Evolutionary conservation across 2,113 vertebrate species (phyloP).

Genomic region (Syrrhaptes paradoxus): DNA sequence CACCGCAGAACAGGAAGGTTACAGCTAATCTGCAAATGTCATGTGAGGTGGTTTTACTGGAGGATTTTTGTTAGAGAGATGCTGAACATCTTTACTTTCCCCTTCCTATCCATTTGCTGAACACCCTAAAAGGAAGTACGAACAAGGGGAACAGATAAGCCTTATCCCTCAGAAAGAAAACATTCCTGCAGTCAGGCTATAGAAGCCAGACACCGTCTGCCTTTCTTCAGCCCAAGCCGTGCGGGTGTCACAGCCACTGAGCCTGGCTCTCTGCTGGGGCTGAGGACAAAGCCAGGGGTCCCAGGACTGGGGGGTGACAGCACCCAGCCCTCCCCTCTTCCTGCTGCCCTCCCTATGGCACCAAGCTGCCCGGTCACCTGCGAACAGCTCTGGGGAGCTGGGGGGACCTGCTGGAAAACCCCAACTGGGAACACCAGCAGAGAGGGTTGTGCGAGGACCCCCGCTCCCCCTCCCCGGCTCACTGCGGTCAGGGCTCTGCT

Average conservation of each 20-base stretch:
- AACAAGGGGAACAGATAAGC: not conserved
- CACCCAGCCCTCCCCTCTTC: not conserved
- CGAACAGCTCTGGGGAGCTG: not conserved
- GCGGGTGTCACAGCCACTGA: not conserved
- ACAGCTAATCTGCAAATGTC: not conserved
- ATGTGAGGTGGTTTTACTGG: fast-evolving
- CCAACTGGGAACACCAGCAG: not conserved
- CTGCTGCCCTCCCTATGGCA: not conserved
- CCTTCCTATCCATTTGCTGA: not conserved
- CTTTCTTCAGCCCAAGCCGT: not conserved
- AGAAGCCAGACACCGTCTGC: not conserved
- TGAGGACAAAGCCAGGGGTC: not conserved
- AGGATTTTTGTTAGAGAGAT: not conserved
- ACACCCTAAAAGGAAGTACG: not conserved
- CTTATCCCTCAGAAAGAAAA: not conserved
- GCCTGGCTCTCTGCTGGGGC: not conserved
- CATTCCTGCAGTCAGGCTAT: not conserved
- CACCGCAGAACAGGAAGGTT: not conserved
- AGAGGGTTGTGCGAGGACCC: not conserved
- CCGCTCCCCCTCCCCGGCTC: not conserved
- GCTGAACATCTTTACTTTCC: not conserved
- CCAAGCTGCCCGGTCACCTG: not conserved
- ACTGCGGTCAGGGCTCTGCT: not conserved
- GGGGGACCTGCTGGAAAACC: not conserved
- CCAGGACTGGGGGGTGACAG: not conserved